These are phyloP conservation scores for Athripsodes cinereus DNA, from an alignment of 2,888 invertebrate genomes.

Conservation along the genomic window DNA sequence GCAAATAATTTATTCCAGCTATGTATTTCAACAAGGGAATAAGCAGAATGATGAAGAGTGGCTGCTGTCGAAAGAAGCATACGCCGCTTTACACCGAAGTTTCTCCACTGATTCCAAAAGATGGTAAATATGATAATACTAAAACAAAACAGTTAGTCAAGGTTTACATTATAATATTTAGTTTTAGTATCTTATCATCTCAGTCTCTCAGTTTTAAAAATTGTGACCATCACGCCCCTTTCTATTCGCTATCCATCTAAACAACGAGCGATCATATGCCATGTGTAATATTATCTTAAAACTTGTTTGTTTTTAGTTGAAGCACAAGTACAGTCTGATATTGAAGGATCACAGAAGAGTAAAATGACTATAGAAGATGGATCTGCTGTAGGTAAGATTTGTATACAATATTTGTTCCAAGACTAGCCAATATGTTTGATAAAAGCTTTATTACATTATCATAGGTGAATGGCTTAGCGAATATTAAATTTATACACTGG, in stretches of 20 bases:
- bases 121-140: neutral
- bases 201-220: too few relatives aligned
- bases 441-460: too few relatives aligned
- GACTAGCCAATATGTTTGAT: too few relatives aligned
- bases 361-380: neutral
- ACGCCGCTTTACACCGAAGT: constrained; percentile 53
- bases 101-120: constrained; percentile 35
- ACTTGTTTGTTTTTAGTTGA: neutral
- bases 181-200: too few relatives aligned
- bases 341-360: neutral
- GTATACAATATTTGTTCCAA: too few relatives aligned
- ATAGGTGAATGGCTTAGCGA: too few relatives aligned
- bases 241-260: too few relatives aligned
- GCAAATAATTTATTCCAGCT: constrained; percentile 40
- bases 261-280: too few relatives aligned
- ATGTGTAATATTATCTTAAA: neutral
- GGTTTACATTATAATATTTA: too few relatives aligned
- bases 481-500: too few relatives aligned
- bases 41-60: constrained; percentile 46
- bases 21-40: constrained; percentile 63
- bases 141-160: neutral
- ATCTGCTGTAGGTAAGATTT: neutral
- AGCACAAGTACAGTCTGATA: neutral
- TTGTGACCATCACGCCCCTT: too few relatives aligned
- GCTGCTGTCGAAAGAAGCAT: constrained; percentile 44